Evolutionary conservation across 2,888 invertebrate species (phyloP).

Genomic region (Lithophane semibrunnea): DNA sequence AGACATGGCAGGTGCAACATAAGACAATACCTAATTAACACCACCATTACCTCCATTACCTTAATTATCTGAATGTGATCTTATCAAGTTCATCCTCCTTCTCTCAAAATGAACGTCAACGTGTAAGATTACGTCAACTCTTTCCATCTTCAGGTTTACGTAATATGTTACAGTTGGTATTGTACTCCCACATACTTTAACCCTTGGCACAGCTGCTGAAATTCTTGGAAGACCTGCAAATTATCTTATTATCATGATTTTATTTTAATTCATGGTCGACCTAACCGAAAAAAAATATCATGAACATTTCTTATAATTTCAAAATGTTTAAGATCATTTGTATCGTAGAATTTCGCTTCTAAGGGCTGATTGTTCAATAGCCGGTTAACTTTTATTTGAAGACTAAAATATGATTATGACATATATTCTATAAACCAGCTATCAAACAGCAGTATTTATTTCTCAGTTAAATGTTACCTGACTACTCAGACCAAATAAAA

Average conservation of each 20-base stretch:
- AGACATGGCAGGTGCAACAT: no score
- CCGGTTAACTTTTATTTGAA: no score
- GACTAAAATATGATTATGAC: no score
- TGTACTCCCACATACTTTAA: neutral
- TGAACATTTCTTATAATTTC: neutral
- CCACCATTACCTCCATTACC: no score
- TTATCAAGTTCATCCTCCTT: neutral
- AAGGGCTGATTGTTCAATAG: neutral
- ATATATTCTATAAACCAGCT: no score
- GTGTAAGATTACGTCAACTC: neutral
- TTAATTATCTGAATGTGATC: neutral
- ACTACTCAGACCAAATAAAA: no score
- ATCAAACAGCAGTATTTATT: no score
- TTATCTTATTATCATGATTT: neutral
- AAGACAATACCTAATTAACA: no score
- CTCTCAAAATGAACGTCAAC: neutral
- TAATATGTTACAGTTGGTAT: slow-evolving; percentile 4
- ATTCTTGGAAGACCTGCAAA: neutral
- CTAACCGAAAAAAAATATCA: neutral
- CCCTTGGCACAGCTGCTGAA: slow-evolving; percentile 16
- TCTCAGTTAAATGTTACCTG: no score
- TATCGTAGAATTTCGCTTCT: neutral
- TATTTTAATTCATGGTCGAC: neutral
- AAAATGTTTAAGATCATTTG: neutral
- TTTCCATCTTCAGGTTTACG: neutral